Evolutionary conservation across 1,140 invertebrate genomes (phyloP).

Genomic region (Caligus rogercresseyi): DNA sequence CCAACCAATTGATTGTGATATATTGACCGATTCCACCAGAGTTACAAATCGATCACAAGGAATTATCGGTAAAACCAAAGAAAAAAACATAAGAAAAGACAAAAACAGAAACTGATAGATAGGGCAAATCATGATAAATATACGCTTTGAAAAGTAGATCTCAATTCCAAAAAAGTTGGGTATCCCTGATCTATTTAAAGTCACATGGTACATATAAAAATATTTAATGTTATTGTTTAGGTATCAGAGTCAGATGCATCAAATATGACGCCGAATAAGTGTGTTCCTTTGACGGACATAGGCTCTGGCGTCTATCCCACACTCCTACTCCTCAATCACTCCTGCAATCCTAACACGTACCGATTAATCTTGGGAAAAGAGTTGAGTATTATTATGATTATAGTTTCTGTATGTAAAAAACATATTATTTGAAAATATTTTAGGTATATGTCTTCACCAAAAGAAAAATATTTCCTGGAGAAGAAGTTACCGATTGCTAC

Average conservation of each 20-base stretch:
- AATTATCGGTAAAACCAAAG: too few species aligned
- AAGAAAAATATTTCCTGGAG: neutral
- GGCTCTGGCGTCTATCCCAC: constrained; percentile 9
- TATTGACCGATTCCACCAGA: too few species aligned
- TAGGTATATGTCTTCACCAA: constrained; percentile 2
- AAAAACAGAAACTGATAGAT: too few species aligned
- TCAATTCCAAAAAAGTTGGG: neutral
- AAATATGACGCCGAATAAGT: neutral
- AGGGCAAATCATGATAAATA: too few species aligned
- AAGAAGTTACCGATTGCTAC: constrained; percentile 15
- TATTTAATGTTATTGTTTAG: neutral
- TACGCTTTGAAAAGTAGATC: too few species aligned
- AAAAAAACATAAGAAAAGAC: too few species aligned
- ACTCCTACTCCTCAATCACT: constrained; percentile 10
- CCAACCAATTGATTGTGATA: too few species aligned
- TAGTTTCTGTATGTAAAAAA: neutral
- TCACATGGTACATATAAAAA: neutral
- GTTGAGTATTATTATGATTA: neutral
- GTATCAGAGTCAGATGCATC: neutral
- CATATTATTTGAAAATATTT: neutral
- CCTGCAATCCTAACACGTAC: constrained; percentile 5
- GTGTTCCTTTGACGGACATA: constrained; percentile 6
- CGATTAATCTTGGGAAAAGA: constrained; percentile 7
- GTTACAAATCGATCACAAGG: too few species aligned
- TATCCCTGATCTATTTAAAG: neutral